Base-by-base conservation (phyloP, 2,797 vertebrate species). In the Scomberomorus guttatus region DNA sequence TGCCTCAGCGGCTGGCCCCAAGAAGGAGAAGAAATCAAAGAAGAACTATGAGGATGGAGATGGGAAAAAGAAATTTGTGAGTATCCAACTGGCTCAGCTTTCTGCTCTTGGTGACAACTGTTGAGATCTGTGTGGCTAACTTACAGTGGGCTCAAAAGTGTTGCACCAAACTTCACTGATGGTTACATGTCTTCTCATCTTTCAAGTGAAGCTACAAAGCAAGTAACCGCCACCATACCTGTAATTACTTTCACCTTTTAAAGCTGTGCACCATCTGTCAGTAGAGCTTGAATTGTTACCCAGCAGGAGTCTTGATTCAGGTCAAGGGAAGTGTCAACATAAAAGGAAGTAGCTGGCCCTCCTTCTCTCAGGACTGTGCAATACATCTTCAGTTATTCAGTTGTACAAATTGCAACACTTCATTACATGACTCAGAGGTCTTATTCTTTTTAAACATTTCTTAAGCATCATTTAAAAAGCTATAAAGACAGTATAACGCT, bases 1-100 rank as follows among this genome's bases (percentile, higher is more conserved):
- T 5, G 95, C 95, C 6, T 93, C 96, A 17, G 94, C 90, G 44
- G 76, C 87, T 32, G 89, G 75, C 66, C 55, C 89, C 13, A 96
- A 96, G 92, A 96, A 96, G 86, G 95, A 96, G 14, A 96, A 96
- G 85, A 96, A 96, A 56, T 71, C 94, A 22, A 96, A 96, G 94
- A 96, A 96, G 85, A 85, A 24, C 77, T 89, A 90, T 15, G 96
- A 96, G 3, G 95, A 96, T 74, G 95, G 95, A 89, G 95, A 95
- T 2, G 91, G 90, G 46, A 96, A 95, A 77, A 96, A 96, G 93
- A 96, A 96, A 89, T 96, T 96, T 92, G 96, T 96, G 86, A 94
- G 96, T 96, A 93, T 81, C 17, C 22, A 17, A 6, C 54, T 46
- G 22, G 27, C 74, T 81, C 5, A 63, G n/a, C 55, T 72, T 68